Evolutionary conservation across 2,797 vertebrate genomes (phyloP), one percentile per base, ranked within the genome.

Genomic region (Siniperca obscura): DNA sequence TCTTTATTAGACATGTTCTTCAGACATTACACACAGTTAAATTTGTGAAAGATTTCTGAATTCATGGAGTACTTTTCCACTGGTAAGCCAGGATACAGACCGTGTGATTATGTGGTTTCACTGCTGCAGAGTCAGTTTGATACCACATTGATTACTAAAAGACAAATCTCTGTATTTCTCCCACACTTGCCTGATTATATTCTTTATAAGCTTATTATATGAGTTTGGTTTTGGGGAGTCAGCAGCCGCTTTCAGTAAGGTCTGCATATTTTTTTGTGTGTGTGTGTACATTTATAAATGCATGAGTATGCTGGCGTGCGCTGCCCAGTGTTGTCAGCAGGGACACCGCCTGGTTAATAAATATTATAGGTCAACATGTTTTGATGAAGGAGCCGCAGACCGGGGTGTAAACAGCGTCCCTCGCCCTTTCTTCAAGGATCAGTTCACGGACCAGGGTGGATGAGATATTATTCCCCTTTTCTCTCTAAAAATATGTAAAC

Each of bases 351-450:
- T 88, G 90, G 77, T 81, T 93, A 92, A 93, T 94, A 91, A 92
- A 91, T 91, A 92, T 91, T 89, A 92, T 92, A 94, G 92, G 94
- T 94, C 91, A 93, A 85, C 89, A 87, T 91, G 88, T 94, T 95
- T 89, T 88, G 85, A 94, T 86, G 91, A 92, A 89, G 87, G 86
- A 90, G 81, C 81, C 40, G 48, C 64, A 85, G 86, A 90, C 78
- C 53, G 76, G 72, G 81, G 87, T 70, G 64, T 85, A 91, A 91
- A 89, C 89, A 89, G 52, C 42, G 53, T 85, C 78, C 79, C 81
- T 69, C 11, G 48, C 72, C 80, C 70, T 83, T 88, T 92, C 74
- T 88, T 83, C 89, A 73, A 73, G 89, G 80, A 87, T 88, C 80
- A 69, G 75, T 88, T 89, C 81, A 81, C 76, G 52, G 73, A 74